phyloP scores from a whole-genome alignment of 2,888 invertebrate species.

The Lasioglossum lativentre region DNA sequence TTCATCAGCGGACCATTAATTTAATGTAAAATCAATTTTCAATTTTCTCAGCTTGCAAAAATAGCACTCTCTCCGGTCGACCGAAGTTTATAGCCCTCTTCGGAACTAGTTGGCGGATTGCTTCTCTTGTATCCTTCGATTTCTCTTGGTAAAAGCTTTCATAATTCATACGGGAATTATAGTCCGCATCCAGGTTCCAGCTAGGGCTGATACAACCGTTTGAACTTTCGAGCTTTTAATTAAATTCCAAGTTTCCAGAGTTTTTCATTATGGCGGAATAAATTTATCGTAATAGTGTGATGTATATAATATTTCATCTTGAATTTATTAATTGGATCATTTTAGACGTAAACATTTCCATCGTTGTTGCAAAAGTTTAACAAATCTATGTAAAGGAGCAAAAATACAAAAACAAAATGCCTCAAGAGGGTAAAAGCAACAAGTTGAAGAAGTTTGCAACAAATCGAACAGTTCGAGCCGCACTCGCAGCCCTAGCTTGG shows the following conservation, averaged over 20 bases:
- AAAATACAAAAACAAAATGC: not conserved
- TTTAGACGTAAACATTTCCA: too few relatives aligned
- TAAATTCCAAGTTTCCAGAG: not conserved
- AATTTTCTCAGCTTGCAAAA: not conserved
- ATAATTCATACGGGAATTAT: slow-evolving; percentile 6
- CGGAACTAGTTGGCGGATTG: not conserved
- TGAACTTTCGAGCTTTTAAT: not conserved
- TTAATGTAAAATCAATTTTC: not conserved
- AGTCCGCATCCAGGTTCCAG: not conserved
- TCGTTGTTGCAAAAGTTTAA: too few relatives aligned
- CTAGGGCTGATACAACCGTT: not conserved
- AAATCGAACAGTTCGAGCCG: not conserved
- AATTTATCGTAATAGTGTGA: not conserved
- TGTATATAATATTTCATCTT: too few relatives aligned
- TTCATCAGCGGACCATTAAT: not conserved
- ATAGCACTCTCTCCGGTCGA: not conserved
- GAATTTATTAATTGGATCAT: too few relatives aligned
- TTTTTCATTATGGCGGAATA: not conserved
- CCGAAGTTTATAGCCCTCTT: not conserved
- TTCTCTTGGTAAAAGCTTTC: slow-evolving; percentile 2
- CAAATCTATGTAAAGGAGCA: too few relatives aligned
- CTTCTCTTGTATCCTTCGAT: slow-evolving; percentile 9
- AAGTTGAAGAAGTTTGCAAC: not conserved
- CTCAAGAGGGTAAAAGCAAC: not conserved
- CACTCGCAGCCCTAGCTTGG: not conserved